These are phyloP conservation scores for Aegithalos caudatus DNA, from an alignment of 2,113 vertebrate genomes.

Conservation along the genomic window DNA sequence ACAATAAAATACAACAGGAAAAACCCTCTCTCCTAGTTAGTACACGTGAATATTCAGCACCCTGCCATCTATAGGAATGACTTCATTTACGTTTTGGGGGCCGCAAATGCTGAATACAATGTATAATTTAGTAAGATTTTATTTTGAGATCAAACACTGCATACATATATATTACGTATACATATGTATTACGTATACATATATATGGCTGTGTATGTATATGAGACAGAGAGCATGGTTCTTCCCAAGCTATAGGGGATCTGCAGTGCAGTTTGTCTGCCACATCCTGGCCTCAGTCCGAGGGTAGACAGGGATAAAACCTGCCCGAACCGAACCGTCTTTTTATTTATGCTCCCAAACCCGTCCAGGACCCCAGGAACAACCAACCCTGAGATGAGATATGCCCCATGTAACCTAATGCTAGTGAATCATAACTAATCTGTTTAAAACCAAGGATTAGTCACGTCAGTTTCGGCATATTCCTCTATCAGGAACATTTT, in stretches of 20 bases:
- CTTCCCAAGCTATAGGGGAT: background rate
- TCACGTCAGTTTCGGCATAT: slow-evolving; percentile 25
- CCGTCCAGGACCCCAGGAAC: background rate
- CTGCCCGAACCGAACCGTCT: fast-evolving
- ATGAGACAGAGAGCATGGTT: fast-evolving
- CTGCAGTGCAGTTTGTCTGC: fast-evolving
- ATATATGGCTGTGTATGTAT: fast-evolving
- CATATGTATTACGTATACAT: fast-evolving
- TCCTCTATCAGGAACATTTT: background rate
- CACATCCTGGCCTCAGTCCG: fast-evolving
- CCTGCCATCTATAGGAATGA: background rate
- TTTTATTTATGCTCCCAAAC: background rate
- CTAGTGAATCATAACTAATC: slow-evolving; percentile 63
- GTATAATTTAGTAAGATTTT: background rate
- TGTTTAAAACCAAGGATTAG: slow-evolving; percentile 58
- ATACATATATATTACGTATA: background rate
- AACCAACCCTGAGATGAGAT: background rate
- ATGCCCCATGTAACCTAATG: background rate
- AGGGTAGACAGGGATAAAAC: background rate
- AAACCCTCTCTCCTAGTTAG: background rate
- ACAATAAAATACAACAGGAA: background rate
- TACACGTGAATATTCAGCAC: background rate
- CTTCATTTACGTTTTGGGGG: background rate
- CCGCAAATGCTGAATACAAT: background rate
- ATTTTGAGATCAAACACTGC: background rate